A percentile compares a stretch with the other conserved stretches of the same genome.
Evolutionary conservation across 2,888 invertebrate genomes (phyloP).

Genomic region (Amblyteles armatorius): DNA sequence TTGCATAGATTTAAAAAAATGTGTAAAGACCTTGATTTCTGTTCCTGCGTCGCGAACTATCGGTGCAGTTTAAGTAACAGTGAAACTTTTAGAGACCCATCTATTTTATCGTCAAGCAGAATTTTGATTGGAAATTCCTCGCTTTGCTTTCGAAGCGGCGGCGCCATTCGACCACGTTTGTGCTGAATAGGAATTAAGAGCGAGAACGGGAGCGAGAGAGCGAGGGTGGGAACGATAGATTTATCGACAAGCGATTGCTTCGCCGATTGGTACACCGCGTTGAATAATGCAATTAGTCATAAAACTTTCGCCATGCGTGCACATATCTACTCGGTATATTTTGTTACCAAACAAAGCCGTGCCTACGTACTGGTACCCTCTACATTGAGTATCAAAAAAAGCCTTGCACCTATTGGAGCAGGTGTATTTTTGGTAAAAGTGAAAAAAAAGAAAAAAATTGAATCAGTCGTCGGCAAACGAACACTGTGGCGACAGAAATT

Average conservation of each 20-base stretch:
- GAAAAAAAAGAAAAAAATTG: slow-evolving; percentile 46
- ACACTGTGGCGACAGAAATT: slow-evolving; percentile 31
- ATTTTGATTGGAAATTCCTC: slow-evolving; percentile 38
- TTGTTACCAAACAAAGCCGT: slow-evolving; percentile 25
- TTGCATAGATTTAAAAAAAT: neutral
- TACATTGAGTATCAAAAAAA: slow-evolving; percentile 37
- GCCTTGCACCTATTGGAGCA: neutral
- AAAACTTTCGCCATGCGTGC: slow-evolving; percentile 51
- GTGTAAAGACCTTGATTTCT: neutral
- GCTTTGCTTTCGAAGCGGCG: slow-evolving; percentile 23
- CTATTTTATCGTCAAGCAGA: slow-evolving; percentile 22
- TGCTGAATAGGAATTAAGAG: slow-evolving; percentile 14
- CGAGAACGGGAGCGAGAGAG: slow-evolving; percentile 4
- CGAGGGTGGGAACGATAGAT: slow-evolving; percentile 15
- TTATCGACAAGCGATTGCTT: slow-evolving; percentile 54
- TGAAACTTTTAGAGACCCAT: slow-evolving; percentile 13
- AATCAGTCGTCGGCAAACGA: slow-evolving; percentile 45
- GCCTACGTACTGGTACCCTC: neutral
- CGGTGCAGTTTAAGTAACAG: neutral
- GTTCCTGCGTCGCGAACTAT: neutral
- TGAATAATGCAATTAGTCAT: slow-evolving; percentile 62
- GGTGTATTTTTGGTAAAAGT: slow-evolving; percentile 18
- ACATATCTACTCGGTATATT: slow-evolving; percentile 14
- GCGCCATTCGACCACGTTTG: slow-evolving; percentile 26
- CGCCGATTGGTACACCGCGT: slow-evolving; percentile 46